Base-by-base conservation (phyloP, 2,888 invertebrate species). In the Neuroscelio doddi region DNA sequence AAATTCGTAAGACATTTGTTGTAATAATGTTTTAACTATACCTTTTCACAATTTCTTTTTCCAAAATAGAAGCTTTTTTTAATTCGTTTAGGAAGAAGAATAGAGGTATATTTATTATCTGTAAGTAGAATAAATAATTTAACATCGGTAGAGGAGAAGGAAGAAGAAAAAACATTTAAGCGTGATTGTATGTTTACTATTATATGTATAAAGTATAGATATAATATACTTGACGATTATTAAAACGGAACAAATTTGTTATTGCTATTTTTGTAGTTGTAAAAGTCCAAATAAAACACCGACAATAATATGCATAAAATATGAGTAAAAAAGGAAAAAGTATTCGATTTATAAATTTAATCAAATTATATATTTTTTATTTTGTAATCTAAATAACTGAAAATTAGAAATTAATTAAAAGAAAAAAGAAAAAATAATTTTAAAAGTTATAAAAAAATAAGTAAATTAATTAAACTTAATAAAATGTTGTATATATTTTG, bases 41-140 rank as follows among this genome's bases (percentile, higher is more conserved):
- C 59, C 30, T 17, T 50, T 49, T 57, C 61, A 44, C 46, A 42
- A 46, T 56, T 61, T 34, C 45, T 10, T 62, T 62, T 64, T 61
- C 55, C 64, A 68, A 68, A 68, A 68, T 64, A 68, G 64, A 68
- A 55, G 61, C 52, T 68, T 52, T 57, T 26, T 32, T 34, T 59
- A 45, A 51, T 36, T 49, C 49, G 29, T 46, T 32, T 59, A 47
- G 64, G 61, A 64, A 56, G 64, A 57, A 68, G 64, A 64, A 68
- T 68, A 68, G 61, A 64, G 59, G 38, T 68, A 57, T 64, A 44
- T 46, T 41, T 59, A 36, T 64, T 61, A 68, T 64, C 64, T 62
- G 32, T 53, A 53, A 42, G 36, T 57, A 55, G 46, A 57, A 57
- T 53, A 64, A 64, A 51, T 46, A 64, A 68, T 63, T 44, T 52